A percentile compares a stretch with the other conserved stretches of the same genome.
phyloP scores from a whole-genome alignment of 2,113 vertebrate species.

The Prunella fulvescens region DNA sequence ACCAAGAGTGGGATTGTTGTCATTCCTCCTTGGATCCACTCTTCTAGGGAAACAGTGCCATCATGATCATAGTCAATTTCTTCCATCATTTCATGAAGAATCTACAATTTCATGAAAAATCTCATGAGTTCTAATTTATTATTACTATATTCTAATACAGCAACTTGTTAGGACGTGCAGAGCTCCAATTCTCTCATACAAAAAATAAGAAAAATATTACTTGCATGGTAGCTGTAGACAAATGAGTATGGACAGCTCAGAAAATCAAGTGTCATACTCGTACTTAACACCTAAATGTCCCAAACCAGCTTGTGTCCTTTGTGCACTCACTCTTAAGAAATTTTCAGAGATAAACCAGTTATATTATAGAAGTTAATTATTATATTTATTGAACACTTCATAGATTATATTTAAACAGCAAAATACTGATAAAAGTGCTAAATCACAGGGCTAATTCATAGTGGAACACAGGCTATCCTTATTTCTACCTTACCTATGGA shows the following conservation, averaged over 20 bases:
- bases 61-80: conserved; percentile 95
- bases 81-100: conserved; percentile 97
- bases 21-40: conserved; percentile 97
- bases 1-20: conserved; percentile 93
- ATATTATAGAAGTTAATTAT: not conserved
- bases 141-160: not conserved
- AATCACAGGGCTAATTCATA: not conserved
- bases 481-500: not conserved
- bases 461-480: not conserved
- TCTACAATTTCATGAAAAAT: conserved; percentile 69
- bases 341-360: not conserved
- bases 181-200: not conserved
- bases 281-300: not conserved
- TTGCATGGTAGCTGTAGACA: not conserved
- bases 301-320: not conserved
- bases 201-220: not conserved
- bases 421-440: not conserved
- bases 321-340: not conserved
- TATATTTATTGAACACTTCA: not conserved
- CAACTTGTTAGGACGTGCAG: not conserved
- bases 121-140: not conserved
- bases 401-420: not conserved
- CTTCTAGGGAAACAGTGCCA: conserved; percentile 89
- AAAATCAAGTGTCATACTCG: not conserved
- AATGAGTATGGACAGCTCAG: not conserved